Conservation (phyloP, 2,888 invertebrate species). For the Phaonia tiefii region DNA sequence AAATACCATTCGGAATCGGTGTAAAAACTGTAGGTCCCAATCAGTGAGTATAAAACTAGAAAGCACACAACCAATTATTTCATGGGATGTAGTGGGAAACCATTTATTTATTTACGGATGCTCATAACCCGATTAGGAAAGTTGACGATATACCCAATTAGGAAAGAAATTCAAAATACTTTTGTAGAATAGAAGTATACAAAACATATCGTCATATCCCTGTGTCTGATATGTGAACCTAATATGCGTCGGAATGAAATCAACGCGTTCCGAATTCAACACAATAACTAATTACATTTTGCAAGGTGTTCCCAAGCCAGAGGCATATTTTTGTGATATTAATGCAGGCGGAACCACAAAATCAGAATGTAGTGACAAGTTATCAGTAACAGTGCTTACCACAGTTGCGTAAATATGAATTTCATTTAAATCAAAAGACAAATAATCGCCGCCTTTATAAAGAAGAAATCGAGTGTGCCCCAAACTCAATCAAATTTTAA, state of each 20-base stretch:
- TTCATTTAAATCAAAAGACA: slow-evolving; percentile 53
- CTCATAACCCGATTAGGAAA: slow-evolving; percentile 51
- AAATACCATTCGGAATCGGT: too few relatives aligned
- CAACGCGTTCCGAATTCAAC: slow-evolving; percentile 52
- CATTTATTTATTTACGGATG: too few relatives aligned
- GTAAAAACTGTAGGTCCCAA: too few relatives aligned
- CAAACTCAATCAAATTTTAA: slow-evolving; percentile 47
- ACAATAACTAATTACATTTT: slow-evolving; percentile 58
- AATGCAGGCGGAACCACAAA: slow-evolving; percentile 45
- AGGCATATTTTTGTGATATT: slow-evolving; percentile 60
- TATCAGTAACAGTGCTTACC: slow-evolving; percentile 47
- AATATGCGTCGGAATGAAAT: slow-evolving; percentile 27
- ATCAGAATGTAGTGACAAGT: slow-evolving; percentile 35
- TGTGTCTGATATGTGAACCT: slow-evolving; percentile 16
- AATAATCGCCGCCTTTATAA: too few relatives aligned
- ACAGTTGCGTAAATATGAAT: slow-evolving; percentile 44
- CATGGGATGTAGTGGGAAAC: too few relatives aligned
- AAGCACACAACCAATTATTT: too few relatives aligned
- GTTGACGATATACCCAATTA: slow-evolving; percentile 58
- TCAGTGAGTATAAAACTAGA: too few relatives aligned
- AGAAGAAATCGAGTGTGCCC: too few relatives aligned
- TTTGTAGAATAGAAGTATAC: slow-evolving; percentile 51
- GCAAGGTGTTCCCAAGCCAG: slow-evolving; percentile 46
- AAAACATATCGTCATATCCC: slow-evolving; percentile 49
- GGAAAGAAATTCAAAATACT: slow-evolving; percentile 52